Base-by-base conservation (phyloP, 1,140 invertebrate species). In the Drosophila kepulauana region DNA sequence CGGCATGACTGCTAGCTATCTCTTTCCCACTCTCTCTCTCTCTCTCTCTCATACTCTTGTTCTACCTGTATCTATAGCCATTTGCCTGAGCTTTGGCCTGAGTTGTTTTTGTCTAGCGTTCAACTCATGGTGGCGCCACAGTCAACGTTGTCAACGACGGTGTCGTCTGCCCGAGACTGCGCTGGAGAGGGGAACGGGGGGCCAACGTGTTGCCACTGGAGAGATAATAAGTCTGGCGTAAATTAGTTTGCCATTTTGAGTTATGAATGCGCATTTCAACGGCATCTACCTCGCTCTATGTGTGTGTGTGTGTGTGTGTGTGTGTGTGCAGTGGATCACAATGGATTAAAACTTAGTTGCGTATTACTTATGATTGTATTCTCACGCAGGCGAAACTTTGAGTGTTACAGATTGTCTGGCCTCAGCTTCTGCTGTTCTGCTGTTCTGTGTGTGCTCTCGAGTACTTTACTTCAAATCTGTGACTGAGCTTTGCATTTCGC, bases 161-260 rank as follows among this genome's bases (percentile, higher is more conserved):
- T 28, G 56, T 56, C 54, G 73, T 58, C 68, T 56, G 68, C 48
- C 38, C 20, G 16, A 10, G 20, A 8, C n/a, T 25, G 69, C 1
- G 8, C 0, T 6, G 35, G 20, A 25, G 20, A 38, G 7, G 1
- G 30, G 35, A 67, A 64, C 68, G 46, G 35, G 49, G 43, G 13
- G 75, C 56, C 75, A 85, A 72, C 70, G 77, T 84, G 85, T 84
- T 88, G 84, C 81, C 78, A 80, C 71, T 62, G 78, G 58, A 68
- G 67, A 89, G 85, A 88, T 88, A 88, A 88, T 89, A 90, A 86
- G 85, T 76, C 86, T 85, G 85, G 81, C 85, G 78, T 89, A 89
- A 89, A 89, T 89, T 89, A 89, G 85, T 89, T 89, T 89, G 85
- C 85, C 78, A 89, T 89, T 89, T 88, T 89, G 85, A 89, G 85